Evolutionary conservation across 1,140 invertebrate genomes (phyloP).

Genomic region (Diachasma alloeum): DNA sequence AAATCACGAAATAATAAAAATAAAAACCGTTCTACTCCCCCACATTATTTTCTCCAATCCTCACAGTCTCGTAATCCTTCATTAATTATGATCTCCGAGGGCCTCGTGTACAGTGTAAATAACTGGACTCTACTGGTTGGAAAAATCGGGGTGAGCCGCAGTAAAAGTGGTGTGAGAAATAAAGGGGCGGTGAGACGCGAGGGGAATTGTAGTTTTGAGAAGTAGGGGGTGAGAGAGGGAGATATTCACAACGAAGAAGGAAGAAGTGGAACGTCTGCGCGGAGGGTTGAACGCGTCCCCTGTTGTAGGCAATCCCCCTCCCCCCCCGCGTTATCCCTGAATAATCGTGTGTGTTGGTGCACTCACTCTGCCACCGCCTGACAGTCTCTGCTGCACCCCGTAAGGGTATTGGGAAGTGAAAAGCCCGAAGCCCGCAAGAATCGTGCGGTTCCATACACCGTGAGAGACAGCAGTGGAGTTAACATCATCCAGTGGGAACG

Average conservation of each 20-base stretch:
- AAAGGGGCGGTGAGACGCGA: slow-evolving; percentile 4
- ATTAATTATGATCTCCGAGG: slow-evolving; percentile 1
- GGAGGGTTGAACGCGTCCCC: neutral
- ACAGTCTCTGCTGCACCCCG: slow-evolving; percentile 25
- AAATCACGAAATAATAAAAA: neutral
- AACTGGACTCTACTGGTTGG: neutral
- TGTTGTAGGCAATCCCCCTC: neutral
- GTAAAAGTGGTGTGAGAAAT: neutral
- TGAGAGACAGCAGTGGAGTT: neutral
- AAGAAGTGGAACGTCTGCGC: slow-evolving; percentile 20
- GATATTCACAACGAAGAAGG: neutral
- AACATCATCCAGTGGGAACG: slow-evolving; percentile 7
- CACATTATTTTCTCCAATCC: neutral
- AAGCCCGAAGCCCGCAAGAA: neutral
- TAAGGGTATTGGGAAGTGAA: neutral
- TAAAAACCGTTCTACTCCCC: neutral
- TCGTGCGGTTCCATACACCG: neutral
- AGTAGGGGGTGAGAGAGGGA: slow-evolving; percentile 15
- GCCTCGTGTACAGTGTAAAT: neutral
- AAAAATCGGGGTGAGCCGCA: slow-evolving; percentile 28
- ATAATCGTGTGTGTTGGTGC: neutral
- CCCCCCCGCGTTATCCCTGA: neutral
- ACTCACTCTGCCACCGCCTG: slow-evolving; percentile 13
- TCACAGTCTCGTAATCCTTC: neutral
- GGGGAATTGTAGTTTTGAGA: slow-evolving; percentile 7